Evolutionary conservation across 2,113 vertebrate species (phyloP).

Genomic region (Meles meles): DNA sequence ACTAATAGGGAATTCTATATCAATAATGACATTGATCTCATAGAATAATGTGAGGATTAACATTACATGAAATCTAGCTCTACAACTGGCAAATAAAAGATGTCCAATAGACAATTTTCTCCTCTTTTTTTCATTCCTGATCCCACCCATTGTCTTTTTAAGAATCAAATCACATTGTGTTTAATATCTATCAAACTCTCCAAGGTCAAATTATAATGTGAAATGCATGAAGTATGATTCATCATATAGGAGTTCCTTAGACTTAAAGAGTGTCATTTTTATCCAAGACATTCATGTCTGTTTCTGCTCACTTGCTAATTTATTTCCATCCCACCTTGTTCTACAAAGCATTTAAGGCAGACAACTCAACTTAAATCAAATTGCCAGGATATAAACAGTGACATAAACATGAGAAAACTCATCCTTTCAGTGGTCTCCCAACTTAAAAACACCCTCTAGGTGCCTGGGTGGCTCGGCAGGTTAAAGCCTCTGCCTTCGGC

Average conservation of each 20-base stretch:
- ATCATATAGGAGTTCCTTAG: background rate
- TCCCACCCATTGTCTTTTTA: background rate
- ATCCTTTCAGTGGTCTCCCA: background rate
- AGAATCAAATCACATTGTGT: background rate
- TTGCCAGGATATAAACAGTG: background rate
- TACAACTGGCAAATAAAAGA: background rate
- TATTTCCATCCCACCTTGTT: conserved; percentile 12
- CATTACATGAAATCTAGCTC: background rate
- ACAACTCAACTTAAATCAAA: background rate
- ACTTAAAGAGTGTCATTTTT: conserved; percentile 31
- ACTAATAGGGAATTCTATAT: background rate
- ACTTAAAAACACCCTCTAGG: background rate
- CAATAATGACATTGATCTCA: background rate
- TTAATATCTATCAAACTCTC: background rate
- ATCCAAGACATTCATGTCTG: background rate
- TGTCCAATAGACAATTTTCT: background rate
- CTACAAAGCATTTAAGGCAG: background rate
- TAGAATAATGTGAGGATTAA: background rate
- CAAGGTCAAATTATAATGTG: background rate
- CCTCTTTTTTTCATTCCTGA: background rate
- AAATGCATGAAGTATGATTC: background rate
- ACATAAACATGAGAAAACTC: background rate
- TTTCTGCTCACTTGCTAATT: conserved; percentile 1
- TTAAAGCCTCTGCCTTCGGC: too few relatives aligned
- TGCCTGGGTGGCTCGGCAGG: too few relatives aligned